These are phyloP conservation scores for Morinoia aosen DNA, from an alignment of 2,888 invertebrate genomes.

Conservation along the genomic window DNA sequence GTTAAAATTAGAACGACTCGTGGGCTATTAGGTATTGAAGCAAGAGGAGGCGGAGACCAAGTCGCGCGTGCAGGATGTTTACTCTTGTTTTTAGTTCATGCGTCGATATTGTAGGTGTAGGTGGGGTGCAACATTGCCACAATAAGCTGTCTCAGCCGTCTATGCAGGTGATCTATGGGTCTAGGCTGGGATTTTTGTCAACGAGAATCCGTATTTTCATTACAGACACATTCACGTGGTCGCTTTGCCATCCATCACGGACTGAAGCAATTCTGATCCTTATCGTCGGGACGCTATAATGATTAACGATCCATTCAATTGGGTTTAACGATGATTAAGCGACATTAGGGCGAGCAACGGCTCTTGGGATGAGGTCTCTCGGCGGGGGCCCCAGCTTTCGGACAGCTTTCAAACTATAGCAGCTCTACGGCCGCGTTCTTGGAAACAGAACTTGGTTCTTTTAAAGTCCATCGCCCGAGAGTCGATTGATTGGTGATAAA, in stretches of 20 bases:
- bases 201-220: conserved; percentile 46
- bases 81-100: background rate
- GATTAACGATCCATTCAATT: conserved; percentile 52
- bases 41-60: background rate
- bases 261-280: conserved; percentile 51
- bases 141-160: background rate
- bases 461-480: background rate
- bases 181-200: conserved; percentile 41
- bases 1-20: background rate
- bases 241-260: conserved; percentile 45
- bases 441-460: background rate
- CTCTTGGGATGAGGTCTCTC: background rate
- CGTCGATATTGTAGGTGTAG: background rate
- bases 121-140: conserved; percentile 4
- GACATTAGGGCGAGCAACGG: conserved; percentile 30
- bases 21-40: background rate
- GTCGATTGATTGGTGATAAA: background rate
- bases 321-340: conserved; percentile 52
- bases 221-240: conserved; percentile 36
- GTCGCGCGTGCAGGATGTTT: background rate
- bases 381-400: conserved; percentile 15
- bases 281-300: conserved; percentile 50
- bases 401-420: background rate
- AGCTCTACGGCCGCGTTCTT: background rate
- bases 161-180: background rate